phyloP scores from a whole-genome alignment of 92 coral and sea anemone species.

The Epizoanthus fatuus region DNA sequence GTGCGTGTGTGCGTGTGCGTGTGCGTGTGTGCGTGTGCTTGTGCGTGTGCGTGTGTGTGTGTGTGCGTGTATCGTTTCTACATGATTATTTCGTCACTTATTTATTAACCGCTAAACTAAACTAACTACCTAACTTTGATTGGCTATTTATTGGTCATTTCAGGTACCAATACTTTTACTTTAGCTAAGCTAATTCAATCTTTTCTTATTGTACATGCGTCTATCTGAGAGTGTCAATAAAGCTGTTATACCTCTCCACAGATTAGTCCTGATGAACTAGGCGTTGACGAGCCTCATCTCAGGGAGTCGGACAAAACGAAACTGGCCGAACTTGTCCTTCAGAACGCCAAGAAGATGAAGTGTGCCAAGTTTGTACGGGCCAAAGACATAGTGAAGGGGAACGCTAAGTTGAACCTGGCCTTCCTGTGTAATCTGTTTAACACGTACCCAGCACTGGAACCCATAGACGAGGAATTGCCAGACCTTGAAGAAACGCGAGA shows the following conservation, averaged over 20 bases:
- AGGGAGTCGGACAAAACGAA: conserved; percentile 78
- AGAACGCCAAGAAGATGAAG: conserved; percentile 90
- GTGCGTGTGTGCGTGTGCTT: too few relatives aligned
- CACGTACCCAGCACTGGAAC: conserved; percentile 86
- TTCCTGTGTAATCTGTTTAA: conserved; percentile 92
- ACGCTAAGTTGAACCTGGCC: conserved; percentile 93
- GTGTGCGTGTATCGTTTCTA: too few relatives aligned
- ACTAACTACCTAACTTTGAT: too few relatives aligned
- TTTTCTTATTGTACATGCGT: too few relatives aligned
- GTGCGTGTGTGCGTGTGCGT: too few relatives aligned
- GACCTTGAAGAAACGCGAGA: conserved; percentile 97
- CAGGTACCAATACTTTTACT: too few relatives aligned
- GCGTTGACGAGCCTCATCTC: conserved; percentile 86
- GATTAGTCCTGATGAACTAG: conserved; percentile 84
- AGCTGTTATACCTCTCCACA: conserved; percentile 3
- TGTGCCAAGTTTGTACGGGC: conserved; percentile 94
- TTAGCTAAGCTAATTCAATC: too few relatives aligned
- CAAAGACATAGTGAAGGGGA: conserved; percentile 89
- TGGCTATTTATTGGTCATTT: too few relatives aligned
- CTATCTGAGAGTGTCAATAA: background rate
- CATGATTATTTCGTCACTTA: too few relatives aligned
- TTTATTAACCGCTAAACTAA: too few relatives aligned
- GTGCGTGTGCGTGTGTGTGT: too few relatives aligned
- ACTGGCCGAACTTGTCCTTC: conserved; percentile 88
- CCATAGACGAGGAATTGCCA: conserved; percentile 78